These are phyloP conservation scores for Hyalella azteca DNA, from an alignment of 2,888 invertebrate species.

Conservation along the genomic window DNA sequence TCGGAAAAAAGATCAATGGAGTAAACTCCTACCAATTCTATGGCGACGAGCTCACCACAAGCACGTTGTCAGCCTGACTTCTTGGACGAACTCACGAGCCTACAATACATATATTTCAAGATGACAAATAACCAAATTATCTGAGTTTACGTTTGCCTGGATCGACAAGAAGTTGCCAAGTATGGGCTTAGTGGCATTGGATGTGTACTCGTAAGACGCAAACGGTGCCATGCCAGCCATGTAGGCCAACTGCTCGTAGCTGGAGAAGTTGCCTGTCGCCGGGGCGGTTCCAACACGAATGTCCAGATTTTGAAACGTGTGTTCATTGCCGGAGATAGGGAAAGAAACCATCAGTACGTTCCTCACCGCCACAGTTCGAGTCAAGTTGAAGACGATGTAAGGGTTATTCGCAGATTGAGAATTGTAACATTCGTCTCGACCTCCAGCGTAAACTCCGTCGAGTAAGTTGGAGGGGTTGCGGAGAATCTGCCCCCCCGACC, in stretches of 20 bases:
- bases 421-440: neutral
- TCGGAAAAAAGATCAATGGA: too few species aligned
- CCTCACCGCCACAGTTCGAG: neutral
- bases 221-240: neutral
- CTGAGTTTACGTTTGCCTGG: neutral
- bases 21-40: too few species aligned
- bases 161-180: neutral
- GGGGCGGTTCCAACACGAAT: neutral
- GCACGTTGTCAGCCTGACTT: too few species aligned
- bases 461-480: neutral
- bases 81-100: too few species aligned
- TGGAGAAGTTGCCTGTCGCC: neutral
- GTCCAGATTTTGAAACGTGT: neutral
- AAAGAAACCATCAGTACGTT: neutral
- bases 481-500: too few species aligned
- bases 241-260: neutral
- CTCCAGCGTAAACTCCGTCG: neutral
- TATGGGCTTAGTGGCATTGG: neutral
- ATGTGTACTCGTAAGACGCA: neutral
- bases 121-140: neutral
- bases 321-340: neutral
- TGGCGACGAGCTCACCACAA: too few species aligned
- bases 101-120: neutral
- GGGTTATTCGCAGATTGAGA: neutral
- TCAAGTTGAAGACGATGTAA: neutral